Evolutionary conservation across 2,113 vertebrate genomes (phyloP).

Genomic region (Struthidea cinerea): DNA sequence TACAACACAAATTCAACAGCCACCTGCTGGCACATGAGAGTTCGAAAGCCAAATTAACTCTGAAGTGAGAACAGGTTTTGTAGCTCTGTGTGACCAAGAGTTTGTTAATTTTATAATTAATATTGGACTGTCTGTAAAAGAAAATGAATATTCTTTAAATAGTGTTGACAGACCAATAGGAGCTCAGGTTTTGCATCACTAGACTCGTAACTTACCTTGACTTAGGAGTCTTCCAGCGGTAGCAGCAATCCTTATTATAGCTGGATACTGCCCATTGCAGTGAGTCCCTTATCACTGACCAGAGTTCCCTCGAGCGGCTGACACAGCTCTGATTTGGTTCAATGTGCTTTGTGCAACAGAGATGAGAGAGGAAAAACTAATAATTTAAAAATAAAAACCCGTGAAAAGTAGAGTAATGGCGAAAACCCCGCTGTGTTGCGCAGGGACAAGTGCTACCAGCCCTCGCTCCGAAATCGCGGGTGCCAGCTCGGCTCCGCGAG

Average conservation of each 20-base stretch:
- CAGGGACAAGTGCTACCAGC: background rate
- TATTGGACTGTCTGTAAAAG: background rate
- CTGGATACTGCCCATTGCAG: background rate
- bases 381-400: background rate
- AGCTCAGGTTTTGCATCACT: background rate
- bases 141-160: background rate
- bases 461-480: rapidly evolving
- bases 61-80: background rate
- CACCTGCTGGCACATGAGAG: background rate
- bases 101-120: background rate
- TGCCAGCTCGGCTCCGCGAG: rapidly evolving
- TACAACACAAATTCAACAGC: background rate
- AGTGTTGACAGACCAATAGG: background rate
- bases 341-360: background rate
- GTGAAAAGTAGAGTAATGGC: background rate
- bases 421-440: rapidly evolving
- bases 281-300: background rate
- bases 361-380: background rate
- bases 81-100: background rate
- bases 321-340: background rate
- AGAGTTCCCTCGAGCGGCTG: background rate
- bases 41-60: background rate
- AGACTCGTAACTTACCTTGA: background rate
- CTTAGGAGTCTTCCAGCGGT: background rate
- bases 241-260: background rate